These are phyloP conservation scores for Protomyctophum bolini DNA, from an alignment of 2,113 vertebrate species.

Conservation along the genomic window DNA sequence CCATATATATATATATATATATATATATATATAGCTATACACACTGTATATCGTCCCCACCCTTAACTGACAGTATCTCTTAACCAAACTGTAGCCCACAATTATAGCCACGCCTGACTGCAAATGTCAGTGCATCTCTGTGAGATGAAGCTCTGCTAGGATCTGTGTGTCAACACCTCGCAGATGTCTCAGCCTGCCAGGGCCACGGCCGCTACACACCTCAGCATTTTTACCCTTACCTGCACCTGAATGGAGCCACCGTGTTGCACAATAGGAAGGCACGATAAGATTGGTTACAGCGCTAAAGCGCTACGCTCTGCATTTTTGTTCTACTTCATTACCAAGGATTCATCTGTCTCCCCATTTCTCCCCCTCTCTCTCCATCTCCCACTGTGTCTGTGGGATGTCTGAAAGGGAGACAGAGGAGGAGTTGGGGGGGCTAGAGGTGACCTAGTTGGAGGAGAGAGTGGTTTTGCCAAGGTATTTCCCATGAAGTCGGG, in stretches of 20 bases:
- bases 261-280: conserved; percentile 68
- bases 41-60: conserved; percentile 37
- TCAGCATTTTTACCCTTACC: conserved; percentile 65
- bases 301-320: conserved; percentile 33
- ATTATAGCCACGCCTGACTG: conserved; percentile 66
- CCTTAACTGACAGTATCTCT: conserved; percentile 32
- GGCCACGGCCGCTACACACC: conserved; percentile 35
- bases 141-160: conserved; percentile 55
- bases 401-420: neutral
- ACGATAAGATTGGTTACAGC: conserved; percentile 38
- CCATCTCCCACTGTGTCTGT: conserved; percentile 19
- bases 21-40: conserved; percentile 29
- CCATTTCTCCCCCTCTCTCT: conserved; percentile 19
- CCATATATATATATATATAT: too few species aligned
- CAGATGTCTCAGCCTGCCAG: conserved; percentile 61
- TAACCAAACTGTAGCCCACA: conserved; percentile 52
- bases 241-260: conserved; percentile 67
- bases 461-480: conserved; percentile 35
- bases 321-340: conserved; percentile 75
- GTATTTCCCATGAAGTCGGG: conserved; percentile 48
- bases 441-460: conserved; percentile 21
- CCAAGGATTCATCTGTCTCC: conserved; percentile 55
- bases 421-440: conserved; percentile 21
- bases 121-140: conserved; percentile 66
- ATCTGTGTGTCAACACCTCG: conserved; percentile 70